Conservation (phyloP, 2,797 vertebrate genomes). For the Zenarchopterus dispar region DNA sequence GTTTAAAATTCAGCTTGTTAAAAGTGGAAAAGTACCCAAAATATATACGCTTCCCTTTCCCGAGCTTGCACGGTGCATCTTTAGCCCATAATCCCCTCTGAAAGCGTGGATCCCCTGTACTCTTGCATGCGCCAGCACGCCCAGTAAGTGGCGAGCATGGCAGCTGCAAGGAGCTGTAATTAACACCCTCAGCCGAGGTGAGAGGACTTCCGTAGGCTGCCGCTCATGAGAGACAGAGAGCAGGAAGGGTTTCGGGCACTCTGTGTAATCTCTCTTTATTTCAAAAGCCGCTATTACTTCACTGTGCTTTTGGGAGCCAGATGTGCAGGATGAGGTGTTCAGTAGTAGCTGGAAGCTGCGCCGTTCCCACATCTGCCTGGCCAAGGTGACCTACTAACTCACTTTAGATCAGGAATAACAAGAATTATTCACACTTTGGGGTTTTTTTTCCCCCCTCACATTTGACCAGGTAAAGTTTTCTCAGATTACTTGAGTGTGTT, state of each 20-base stretch:
- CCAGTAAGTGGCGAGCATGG: conserved; percentile 72
- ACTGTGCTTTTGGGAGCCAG: conserved; percentile 78
- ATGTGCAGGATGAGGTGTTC: conserved; percentile 81
- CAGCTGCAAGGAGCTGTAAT: conserved; percentile 79
- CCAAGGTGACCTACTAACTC: conserved; percentile 45
- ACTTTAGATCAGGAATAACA: background rate
- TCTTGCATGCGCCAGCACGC: conserved; percentile 76
- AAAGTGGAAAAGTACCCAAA: conserved; percentile 58
- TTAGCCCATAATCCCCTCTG: conserved; percentile 70
- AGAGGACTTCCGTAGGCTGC: conserved; percentile 73
- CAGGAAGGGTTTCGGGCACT: conserved; percentile 75
- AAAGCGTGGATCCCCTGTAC: conserved; percentile 74
- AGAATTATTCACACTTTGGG: background rate
- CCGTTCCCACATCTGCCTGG: conserved; percentile 75
- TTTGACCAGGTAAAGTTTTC: background rate
- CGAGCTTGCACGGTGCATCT: conserved; percentile 40
- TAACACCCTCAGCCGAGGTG: conserved; percentile 79
- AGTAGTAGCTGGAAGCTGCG: conserved; percentile 58
- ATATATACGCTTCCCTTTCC: conserved; percentile 49
- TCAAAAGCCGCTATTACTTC: conserved; percentile 79
- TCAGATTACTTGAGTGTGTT: conserved; percentile 18
- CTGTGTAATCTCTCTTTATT: conserved; percentile 73
- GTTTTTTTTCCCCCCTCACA: background rate
- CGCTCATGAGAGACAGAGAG: conserved; percentile 68
- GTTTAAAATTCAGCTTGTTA: conserved; percentile 40